Percentiles rank a stretch among this genome's conserved stretches.
phyloP scores from a whole-genome alignment of 2,888 invertebrate genomes.

The Leucoptera coffeella region DNA sequence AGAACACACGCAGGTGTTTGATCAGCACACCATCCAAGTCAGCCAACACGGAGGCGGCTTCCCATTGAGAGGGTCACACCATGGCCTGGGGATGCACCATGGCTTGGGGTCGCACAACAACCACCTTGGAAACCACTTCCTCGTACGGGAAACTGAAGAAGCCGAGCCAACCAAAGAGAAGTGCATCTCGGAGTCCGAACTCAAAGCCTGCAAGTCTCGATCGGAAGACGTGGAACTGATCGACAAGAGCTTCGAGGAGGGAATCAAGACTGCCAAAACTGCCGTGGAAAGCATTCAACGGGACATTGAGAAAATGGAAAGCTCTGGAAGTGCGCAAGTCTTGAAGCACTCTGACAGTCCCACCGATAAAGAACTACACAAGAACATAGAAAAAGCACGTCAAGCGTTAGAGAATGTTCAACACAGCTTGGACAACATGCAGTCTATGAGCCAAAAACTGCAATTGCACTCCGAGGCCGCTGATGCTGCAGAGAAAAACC shows the following conservation, averaged over 20 bases:
- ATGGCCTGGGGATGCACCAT: not conserved
- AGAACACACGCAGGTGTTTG: not conserved
- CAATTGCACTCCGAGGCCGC: not conserved
- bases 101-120: not conserved
- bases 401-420: slow-evolving; percentile 14
- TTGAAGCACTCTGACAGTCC: slow-evolving; percentile 12
- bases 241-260: slow-evolving; percentile 27
- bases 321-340: slow-evolving; percentile 10
- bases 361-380: slow-evolving; percentile 18
- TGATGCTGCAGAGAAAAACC: slow-evolving; percentile 11
- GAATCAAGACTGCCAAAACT: slow-evolving; percentile 28
- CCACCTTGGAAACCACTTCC: not conserved
- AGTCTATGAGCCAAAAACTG: slow-evolving; percentile 12
- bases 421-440: slow-evolving; percentile 18
- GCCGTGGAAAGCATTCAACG: slow-evolving; percentile 30
- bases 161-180: too few relatives aligned
- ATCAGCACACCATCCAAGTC: not conserved
- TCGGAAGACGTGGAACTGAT: too few relatives aligned
- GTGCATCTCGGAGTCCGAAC: too few relatives aligned
- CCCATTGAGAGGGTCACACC: not conserved
- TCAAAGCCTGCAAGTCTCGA: too few relatives aligned
- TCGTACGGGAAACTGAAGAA: too few relatives aligned
- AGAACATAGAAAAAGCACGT: slow-evolving; percentile 17
- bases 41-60: not conserved
- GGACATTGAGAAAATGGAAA: slow-evolving; percentile 20